Percentiles rank a stretch among this genome's conserved stretches.
phyloP scores from a whole-genome alignment of 2,113 vertebrate genomes.

The Brachyistius frenatus region DNA sequence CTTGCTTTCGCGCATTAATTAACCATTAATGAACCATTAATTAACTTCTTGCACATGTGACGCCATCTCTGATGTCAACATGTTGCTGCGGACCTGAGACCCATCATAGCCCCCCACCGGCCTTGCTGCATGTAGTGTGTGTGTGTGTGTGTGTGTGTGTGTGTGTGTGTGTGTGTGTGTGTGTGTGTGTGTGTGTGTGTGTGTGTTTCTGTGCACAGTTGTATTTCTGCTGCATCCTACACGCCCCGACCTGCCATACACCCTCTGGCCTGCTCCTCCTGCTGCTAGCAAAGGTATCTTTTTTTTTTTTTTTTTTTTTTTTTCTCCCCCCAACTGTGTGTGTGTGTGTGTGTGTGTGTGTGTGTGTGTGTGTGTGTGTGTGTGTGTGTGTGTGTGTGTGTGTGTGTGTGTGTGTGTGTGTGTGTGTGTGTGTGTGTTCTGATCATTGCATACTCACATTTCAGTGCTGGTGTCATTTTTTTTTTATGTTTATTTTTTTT shows the following conservation, averaged over 20 bases:
- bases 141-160: neutral
- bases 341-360: conserved; percentile 4
- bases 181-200: conserved; percentile 23
- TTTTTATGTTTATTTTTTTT: neutral
- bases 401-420: neutral
- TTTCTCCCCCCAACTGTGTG: neutral
- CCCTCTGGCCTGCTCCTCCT: conserved; percentile 47
- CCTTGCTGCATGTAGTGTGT: conserved; percentile 51
- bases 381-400: conserved; percentile 6
- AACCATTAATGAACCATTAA: conserved; percentile 14
- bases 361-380: conserved; percentile 13
- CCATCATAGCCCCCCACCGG: conserved; percentile 1
- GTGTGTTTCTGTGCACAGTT: no score
- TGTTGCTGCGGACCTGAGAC: neutral
- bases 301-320: neutral
- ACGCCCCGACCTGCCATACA: conserved; percentile 21
- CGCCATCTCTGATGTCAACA: conserved; percentile 23
- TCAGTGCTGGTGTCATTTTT: neutral
- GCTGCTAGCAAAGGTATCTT: conserved; percentile 58
- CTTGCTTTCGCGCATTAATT: conserved; percentile 20
- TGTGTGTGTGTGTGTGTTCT: conserved; percentile 6
- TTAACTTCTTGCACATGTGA: conserved; percentile 27
- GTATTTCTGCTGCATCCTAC: conserved; percentile 32
- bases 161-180: no score
- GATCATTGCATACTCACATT: neutral